A percentile compares a stretch with the other conserved stretches of the same genome.
These are phyloP conservation scores for Choloepus didactylus DNA, from an alignment of 2,797 vertebrate species.

Conservation along the genomic window DNA sequence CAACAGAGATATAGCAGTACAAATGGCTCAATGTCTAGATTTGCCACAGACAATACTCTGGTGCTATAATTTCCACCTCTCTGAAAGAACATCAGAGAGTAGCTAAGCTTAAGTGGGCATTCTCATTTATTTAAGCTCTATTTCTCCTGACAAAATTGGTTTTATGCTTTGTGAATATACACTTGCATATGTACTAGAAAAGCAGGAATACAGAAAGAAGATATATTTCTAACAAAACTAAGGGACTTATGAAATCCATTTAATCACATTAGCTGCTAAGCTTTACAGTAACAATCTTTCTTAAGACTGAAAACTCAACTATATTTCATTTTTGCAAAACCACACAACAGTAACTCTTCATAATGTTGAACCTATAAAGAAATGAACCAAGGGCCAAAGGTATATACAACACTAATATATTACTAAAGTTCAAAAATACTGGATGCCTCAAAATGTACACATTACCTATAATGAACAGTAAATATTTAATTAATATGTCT, in stretches of 20 bases:
- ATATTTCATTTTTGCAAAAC: conserved; percentile 37
- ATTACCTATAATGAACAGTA: background rate
- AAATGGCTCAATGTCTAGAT: background rate
- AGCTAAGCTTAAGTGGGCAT: background rate
- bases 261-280: conserved; percentile 15
- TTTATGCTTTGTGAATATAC: background rate
- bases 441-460: background rate
- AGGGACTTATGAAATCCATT: background rate
- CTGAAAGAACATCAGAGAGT: background rate
- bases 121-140: background rate
- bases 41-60: background rate
- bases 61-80: background rate
- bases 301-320: background rate
- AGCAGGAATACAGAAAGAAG: background rate
- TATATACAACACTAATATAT: background rate
- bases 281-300: background rate
- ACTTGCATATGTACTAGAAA: background rate
- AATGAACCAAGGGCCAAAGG: background rate
- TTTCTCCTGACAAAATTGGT: background rate
- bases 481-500: background rate
- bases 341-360: background rate
- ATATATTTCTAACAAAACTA: background rate
- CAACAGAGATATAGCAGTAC: background rate
- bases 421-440: background rate
- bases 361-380: background rate